phyloP scores from a whole-genome alignment of 1,140 invertebrate species.

The Semibalanus balanoides region DNA sequence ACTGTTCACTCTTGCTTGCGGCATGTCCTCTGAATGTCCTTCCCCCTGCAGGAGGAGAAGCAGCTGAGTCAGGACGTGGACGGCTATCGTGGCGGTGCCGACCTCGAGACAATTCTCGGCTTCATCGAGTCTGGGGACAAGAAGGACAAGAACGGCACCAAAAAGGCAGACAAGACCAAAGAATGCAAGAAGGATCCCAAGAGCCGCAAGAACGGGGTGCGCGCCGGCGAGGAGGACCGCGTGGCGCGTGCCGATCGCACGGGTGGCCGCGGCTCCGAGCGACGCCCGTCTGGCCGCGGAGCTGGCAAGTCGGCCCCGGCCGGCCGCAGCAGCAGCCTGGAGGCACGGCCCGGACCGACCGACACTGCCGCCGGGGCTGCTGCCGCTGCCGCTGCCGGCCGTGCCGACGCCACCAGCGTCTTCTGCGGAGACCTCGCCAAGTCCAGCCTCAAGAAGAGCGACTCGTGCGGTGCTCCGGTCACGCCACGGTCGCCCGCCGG shows the following conservation, averaged over 20 bases:
- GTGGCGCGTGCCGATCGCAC: not conserved
- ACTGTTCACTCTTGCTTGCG: too few relatives aligned
- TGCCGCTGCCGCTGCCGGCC: too few relatives aligned
- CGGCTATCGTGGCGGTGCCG: not conserved
- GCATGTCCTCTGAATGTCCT: too few relatives aligned
- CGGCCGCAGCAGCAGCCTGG: not conserved
- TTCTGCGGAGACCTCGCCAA: not conserved
- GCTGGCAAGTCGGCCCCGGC: not conserved
- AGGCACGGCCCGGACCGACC: not conserved
- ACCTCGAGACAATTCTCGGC: not conserved
- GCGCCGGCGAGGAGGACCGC: not conserved
- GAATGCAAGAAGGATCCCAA: not conserved
- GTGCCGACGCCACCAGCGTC: not conserved
- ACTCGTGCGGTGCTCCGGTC: not conserved
- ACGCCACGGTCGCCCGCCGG: too few relatives aligned
- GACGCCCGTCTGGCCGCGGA: too few relatives aligned
- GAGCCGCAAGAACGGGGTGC: not conserved
- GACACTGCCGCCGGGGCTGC: too few relatives aligned
- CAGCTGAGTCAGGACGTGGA: not conserved
- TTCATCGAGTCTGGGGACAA: not conserved
- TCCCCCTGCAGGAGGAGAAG: too few relatives aligned
- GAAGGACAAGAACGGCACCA: not conserved
- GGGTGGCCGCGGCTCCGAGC: not conserved
- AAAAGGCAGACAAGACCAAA: not conserved
- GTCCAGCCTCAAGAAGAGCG: not conserved